Evolutionary conservation across 2,797 vertebrate genomes (phyloP), one percentile per base, ranked within the genome.

Genomic region (Nasua narica): DNA sequence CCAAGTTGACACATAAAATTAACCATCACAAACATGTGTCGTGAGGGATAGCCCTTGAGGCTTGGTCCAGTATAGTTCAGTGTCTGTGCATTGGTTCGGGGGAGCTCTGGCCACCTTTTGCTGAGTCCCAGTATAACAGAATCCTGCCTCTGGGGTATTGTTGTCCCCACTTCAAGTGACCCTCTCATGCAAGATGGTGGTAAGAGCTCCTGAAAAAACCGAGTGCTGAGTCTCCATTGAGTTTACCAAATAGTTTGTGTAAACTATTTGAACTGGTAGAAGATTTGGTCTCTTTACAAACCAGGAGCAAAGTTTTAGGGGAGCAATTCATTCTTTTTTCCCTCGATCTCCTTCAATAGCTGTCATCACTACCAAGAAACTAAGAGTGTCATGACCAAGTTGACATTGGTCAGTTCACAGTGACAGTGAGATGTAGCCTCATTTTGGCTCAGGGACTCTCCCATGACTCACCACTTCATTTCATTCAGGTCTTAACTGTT

Each of bases 401-500:
- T 72, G 83, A 94, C 83, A 50, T 46, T 67, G 54, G 7, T 60
- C 76, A 46, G 69, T 87, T 91, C 50, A 52, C 54, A 85, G 48
- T 62, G 74, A 60, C 58, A 58, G 82, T 43, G 29, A 81, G 7
- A n/a, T 1, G 7, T 62, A n/a, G 6, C 69, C 89, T 84, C 23
- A 9, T 91, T 27, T 85, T 85, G 90, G n/a, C 32, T 83, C 1
- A 23, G 77, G 21, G 18, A 27, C 52, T 27, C 76, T 89, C 81
- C 46, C n/a, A 10, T 40, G 19, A 54, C 46, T 89, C 18, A 40
- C 27, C 5, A 0, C 10, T 52, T 65, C 37, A 58, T 70, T 83
- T 74, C 52, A 83, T 46, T 92, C 43, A 74, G 54, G 14, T 88
- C 50, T 93, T 35, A 56, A 56, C 56, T 65, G 10, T 76, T 95